Evolutionary conservation across 2,113 vertebrate species (phyloP).

Genomic region (Herpetotheres cachinnans): DNA sequence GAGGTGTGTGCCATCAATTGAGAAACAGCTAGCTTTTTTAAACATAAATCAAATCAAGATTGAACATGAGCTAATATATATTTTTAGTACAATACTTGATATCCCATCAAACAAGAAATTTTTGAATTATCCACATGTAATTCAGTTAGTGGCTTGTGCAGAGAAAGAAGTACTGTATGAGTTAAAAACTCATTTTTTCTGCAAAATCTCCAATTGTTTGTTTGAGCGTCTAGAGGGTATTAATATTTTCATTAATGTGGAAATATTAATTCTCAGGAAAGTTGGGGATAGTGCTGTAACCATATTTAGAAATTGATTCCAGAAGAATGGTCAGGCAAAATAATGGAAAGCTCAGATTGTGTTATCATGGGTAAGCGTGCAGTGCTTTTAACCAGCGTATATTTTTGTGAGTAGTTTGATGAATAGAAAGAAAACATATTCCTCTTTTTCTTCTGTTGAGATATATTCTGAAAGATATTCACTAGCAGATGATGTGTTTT

Average conservation of each 20-base stretch:
- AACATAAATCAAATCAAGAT: not conserved
- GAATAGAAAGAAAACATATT: not conserved
- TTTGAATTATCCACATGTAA: not conserved
- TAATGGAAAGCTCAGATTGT: not conserved
- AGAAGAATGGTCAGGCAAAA: not conserved
- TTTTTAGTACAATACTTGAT: not conserved
- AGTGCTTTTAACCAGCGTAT: not conserved
- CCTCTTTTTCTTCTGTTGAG: not conserved
- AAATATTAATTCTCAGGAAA: not conserved
- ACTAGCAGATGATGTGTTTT: not conserved
- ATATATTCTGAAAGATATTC: not conserved
- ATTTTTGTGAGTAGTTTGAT: not conserved
- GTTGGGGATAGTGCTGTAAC: not conserved
- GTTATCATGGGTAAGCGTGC: not conserved
- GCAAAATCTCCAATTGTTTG: not conserved
- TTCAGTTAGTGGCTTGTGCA: not conserved
- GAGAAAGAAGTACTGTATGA: not conserved
- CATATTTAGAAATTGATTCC: not conserved
- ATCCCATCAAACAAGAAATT: not conserved
- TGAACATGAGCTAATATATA: accelerated
- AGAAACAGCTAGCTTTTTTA: not conserved
- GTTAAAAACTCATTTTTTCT: not conserved
- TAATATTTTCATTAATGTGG: not conserved
- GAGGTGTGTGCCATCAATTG: accelerated
- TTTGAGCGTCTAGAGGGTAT: not conserved